Evolutionary conservation across 2,888 invertebrate species (phyloP).

Genomic region (Apodemia zela): DNA sequence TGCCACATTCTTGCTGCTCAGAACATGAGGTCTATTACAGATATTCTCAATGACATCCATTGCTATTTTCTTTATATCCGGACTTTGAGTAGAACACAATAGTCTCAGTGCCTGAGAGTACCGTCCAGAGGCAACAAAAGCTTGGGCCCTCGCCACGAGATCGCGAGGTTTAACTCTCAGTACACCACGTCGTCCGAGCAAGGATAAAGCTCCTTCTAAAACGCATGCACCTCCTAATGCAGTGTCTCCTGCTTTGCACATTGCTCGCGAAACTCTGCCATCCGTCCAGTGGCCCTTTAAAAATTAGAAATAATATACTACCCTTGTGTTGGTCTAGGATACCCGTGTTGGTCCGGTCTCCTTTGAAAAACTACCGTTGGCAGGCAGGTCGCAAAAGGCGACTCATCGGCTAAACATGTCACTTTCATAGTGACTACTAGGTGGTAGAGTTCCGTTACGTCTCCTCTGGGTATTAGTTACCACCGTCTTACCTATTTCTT

Average conservation of each 20-base stretch:
- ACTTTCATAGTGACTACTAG: no score
- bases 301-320: not conserved
- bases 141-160: slow-evolving; percentile 73
- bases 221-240: slow-evolving; percentile 71
- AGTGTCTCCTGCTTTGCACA: slow-evolving; percentile 79
- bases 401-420: no score
- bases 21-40: slow-evolving; percentile 54
- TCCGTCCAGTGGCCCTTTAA: slow-evolving; percentile 94
- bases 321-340: no score
- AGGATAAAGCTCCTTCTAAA: slow-evolving; percentile 76
- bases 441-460: no score
- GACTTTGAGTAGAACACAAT: slow-evolving; percentile 50
- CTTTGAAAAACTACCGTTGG: no score
- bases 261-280: slow-evolving; percentile 89
- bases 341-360: no score
- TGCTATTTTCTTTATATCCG: slow-evolving; percentile 49
- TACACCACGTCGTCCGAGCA: slow-evolving; percentile 82
- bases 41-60: slow-evolving; percentile 48
- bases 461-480: no score
- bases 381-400: no score
- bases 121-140: slow-evolving; percentile 82
- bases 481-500: no score
- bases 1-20: slow-evolving; percentile 57
- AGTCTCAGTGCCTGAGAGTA: slow-evolving; percentile 65
- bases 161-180: slow-evolving; percentile 83